These are phyloP conservation scores for Caerostris darwini DNA, from an alignment of 1,140 invertebrate species.

Conservation along the genomic window DNA sequence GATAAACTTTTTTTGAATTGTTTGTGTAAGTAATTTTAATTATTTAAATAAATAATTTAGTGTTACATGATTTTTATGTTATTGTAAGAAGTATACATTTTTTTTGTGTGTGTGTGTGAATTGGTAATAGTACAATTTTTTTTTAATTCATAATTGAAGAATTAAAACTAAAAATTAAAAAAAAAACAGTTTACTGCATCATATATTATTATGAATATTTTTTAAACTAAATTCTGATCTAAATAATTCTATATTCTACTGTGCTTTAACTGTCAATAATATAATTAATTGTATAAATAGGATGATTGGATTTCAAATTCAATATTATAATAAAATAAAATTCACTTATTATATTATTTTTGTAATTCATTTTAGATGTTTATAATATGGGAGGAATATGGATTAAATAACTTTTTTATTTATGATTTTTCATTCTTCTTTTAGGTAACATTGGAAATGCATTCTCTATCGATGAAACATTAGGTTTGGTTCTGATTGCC, in stretches of 20 bases:
- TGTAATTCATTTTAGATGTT: too few species aligned
- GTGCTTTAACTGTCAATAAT: neutral
- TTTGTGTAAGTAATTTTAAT: too few species aligned
- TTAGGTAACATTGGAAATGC: slow-evolving; percentile 91
- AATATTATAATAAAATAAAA: too few species aligned
- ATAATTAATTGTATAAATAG: neutral
- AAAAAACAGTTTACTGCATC: neutral
- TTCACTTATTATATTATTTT: too few species aligned
- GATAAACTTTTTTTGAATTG: too few species aligned
- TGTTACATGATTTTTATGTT: neutral
- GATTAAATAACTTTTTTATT: neutral
- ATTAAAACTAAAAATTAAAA: neutral
- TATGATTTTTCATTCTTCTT: neutral
- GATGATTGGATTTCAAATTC: neutral
- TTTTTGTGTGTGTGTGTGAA: neutral
- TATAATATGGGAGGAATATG: neutral
- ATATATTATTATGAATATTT: too few species aligned
- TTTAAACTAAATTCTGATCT: neutral
- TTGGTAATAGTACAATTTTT: neutral
- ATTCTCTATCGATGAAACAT: slow-evolving; percentile 89
- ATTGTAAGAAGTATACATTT: neutral
- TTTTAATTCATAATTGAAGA: neutral
- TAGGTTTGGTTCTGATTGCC: slow-evolving; percentile 89
- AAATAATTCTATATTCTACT: neutral
- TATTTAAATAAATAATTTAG: neutral